Evolutionary conservation across 1,140 invertebrate genomes (phyloP).

Genomic region (Polypedilum vanderplanki): DNA sequence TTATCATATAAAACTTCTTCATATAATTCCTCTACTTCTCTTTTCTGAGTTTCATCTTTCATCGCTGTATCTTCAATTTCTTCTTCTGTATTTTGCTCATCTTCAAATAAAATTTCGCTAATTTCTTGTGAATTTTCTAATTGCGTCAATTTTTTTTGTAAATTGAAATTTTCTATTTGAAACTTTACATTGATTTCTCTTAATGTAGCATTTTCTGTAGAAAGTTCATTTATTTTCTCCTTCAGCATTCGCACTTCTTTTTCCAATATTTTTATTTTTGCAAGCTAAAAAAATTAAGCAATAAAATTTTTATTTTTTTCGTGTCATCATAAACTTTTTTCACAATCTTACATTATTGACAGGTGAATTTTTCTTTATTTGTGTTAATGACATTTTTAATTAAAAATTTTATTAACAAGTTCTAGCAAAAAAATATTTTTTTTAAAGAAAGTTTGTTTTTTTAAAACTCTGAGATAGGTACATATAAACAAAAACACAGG

Average conservation of each 20-base stretch:
- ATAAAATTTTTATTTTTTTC: too few relatives aligned
- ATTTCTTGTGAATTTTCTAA: background rate
- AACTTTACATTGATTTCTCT: slow-evolving; percentile 8
- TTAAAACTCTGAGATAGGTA: too few relatives aligned
- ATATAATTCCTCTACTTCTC: background rate
- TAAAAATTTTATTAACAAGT: too few relatives aligned
- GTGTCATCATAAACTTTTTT: too few relatives aligned
- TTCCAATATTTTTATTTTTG: slow-evolving; percentile 42
- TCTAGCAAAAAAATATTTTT: too few relatives aligned
- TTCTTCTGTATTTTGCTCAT: background rate
- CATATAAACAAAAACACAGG: too few relatives aligned
- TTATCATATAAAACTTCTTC: background rate
- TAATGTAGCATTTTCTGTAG: slow-evolving; percentile 31
- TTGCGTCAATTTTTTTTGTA: background rate
- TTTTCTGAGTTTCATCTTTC: background rate
- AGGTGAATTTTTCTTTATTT: too few relatives aligned
- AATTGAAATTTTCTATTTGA: background rate
- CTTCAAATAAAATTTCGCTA: background rate
- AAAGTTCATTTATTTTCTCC: slow-evolving; percentile 34
- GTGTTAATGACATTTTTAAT: too few relatives aligned
- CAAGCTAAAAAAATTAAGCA: too few relatives aligned
- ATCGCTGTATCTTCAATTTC: background rate
- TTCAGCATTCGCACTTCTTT: background rate
- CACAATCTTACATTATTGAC: too few relatives aligned
- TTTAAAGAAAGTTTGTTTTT: too few relatives aligned